Evolutionary conservation across 2,797 vertebrate species (phyloP).

Genomic region (Sylvia borin): DNA sequence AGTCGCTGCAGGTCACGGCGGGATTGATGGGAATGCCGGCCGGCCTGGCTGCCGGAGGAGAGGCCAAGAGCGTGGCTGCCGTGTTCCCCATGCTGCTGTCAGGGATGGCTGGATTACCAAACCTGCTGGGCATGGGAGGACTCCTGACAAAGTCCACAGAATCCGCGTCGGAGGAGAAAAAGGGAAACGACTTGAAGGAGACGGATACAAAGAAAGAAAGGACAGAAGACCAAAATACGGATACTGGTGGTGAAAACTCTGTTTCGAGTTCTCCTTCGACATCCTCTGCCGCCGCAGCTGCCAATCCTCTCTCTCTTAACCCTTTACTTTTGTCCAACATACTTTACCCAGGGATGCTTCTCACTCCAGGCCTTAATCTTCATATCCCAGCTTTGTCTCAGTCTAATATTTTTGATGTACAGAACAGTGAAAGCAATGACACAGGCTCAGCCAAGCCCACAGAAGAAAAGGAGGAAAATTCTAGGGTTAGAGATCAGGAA

Average conservation of each 20-base stretch:
- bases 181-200: slow-evolving; percentile 80
- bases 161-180: slow-evolving; percentile 81
- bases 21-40: slow-evolving; percentile 93
- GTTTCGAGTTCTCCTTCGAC: slow-evolving; percentile 81
- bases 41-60: slow-evolving; percentile 80
- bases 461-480: slow-evolving; percentile 77
- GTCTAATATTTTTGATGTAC: slow-evolving; percentile 81
- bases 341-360: slow-evolving; percentile 99
- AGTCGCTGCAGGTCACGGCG: slow-evolving; percentile 93
- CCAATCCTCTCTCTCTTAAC: slow-evolving; percentile 91
- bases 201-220: slow-evolving; percentile 89
- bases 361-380: slow-evolving; percentile 99
- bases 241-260: slow-evolving; percentile 77
- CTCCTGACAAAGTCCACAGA: slow-evolving; percentile 85
- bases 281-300: slow-evolving; percentile 83
- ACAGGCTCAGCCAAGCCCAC: slow-evolving; percentile 75
- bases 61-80: slow-evolving; percentile 88
- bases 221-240: slow-evolving; percentile 87
- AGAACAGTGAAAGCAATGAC: slow-evolving; percentile 88
- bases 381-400: slow-evolving; percentile 88
- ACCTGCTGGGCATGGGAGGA: slow-evolving; percentile 88
- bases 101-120: slow-evolving; percentile 92
- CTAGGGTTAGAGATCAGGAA: slow-evolving; percentile 75
- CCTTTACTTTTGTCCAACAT: slow-evolving; percentile 96
- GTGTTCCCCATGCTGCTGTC: slow-evolving; percentile 99